Evolutionary conservation across 2,113 vertebrate genomes (phyloP).

Genomic region (Microcebus tavaratra): DNA sequence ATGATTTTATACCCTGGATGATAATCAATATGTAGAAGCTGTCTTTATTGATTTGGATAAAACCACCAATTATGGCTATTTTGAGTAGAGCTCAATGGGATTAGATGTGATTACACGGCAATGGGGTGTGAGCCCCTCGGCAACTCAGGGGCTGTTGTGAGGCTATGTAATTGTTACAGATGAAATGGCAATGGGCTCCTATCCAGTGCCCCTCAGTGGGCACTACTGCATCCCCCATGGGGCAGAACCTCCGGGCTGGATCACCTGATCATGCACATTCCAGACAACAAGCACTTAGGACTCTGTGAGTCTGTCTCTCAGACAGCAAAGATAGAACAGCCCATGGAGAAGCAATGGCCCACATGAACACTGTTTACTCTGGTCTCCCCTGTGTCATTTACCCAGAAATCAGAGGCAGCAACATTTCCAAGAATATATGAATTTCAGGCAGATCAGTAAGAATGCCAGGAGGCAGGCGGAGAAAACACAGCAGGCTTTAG

Average conservation of each 20-base stretch:
- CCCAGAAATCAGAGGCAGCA: constrained; percentile 60
- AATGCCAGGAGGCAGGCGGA: neutral
- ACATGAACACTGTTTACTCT: neutral
- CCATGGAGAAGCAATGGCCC: neutral
- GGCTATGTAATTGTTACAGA: constrained; percentile 60
- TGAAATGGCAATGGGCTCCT: neutral
- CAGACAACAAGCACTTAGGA: constrained; percentile 2
- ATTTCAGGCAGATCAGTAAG: constrained; percentile 31
- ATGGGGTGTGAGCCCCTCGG: constrained; percentile 40
- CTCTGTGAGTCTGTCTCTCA: constrained; percentile 19
- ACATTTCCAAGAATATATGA: constrained; percentile 48
- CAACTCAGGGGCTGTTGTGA: constrained; percentile 33
- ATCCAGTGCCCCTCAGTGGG: neutral
- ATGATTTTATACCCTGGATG: constrained; percentile 72
- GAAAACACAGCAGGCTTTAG: neutral
- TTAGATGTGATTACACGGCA: constrained; percentile 76
- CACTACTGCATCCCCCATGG: neutral
- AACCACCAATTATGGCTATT: constrained; percentile 78
- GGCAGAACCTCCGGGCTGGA: constrained; percentile 39
- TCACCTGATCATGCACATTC: neutral
- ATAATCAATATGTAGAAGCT: constrained; percentile 77
- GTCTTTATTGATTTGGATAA: constrained; percentile 79
- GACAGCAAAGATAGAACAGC: neutral
- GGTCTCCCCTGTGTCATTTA: constrained; percentile 40
- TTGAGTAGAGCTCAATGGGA: constrained; percentile 73